These are phyloP conservation scores for Nothoprocta perdicaria DNA, from an alignment of 2,113 vertebrate species.

Conservation along the genomic window DNA sequence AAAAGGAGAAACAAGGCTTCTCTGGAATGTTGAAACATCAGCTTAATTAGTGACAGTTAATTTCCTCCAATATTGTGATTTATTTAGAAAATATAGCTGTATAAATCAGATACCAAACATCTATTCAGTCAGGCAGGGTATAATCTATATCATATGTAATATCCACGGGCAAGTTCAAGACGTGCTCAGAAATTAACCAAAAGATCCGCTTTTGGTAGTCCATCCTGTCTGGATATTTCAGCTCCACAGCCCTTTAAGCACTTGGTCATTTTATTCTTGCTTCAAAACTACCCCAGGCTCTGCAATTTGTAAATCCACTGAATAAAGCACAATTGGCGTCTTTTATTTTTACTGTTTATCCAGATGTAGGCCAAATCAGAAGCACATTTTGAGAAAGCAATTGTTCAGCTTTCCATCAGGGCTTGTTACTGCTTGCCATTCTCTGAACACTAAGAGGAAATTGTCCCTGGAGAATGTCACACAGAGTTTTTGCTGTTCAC, in stretches of 20 bases:
- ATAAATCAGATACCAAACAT: not conserved
- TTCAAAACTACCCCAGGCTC: not conserved
- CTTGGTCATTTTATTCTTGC: not conserved
- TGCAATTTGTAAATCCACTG: not conserved
- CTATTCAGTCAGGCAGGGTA: not conserved
- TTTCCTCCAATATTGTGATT: conserved; percentile 1
- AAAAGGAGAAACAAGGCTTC: not conserved
- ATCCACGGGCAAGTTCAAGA: rapidly evolving
- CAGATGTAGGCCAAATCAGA: not conserved
- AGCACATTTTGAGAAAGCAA: not conserved
- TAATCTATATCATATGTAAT: not conserved
- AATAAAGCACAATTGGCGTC: not conserved
- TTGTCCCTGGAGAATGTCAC: not conserved
- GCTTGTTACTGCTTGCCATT: not conserved
- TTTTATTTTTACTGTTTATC: not conserved
- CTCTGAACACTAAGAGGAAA: not conserved
- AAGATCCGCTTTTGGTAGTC: not conserved
- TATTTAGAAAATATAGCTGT: not conserved
- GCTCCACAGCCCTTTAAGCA: not conserved
- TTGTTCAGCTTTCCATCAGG: not conserved
- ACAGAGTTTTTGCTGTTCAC: not conserved
- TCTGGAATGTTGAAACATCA: not conserved
- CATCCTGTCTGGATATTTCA: not conserved
- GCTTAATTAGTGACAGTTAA: conserved; percentile 13
- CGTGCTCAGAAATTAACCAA: not conserved